Evolutionary conservation across 2,888 invertebrate species (phyloP).

Genomic region (Strigamia crassipes): DNA sequence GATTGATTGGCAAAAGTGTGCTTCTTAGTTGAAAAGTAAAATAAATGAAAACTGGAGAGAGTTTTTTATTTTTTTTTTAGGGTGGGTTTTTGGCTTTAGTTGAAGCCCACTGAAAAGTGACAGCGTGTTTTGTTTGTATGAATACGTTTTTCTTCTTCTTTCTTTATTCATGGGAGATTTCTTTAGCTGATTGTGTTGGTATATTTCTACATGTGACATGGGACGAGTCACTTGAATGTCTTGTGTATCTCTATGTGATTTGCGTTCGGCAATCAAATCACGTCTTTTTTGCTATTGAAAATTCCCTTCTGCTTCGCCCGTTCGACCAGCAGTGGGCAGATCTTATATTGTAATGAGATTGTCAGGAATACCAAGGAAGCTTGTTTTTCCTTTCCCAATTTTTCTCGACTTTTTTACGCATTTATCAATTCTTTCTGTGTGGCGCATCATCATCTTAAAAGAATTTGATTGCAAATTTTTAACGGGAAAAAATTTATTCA

Average conservation of each 20-base stretch:
- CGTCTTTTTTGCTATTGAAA: neutral
- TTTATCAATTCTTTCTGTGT: neutral
- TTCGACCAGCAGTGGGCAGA: slow-evolving; percentile 26
- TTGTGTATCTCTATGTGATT: slow-evolving; percentile 14
- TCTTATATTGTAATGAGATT: slow-evolving; percentile 17
- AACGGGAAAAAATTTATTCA: neutral
- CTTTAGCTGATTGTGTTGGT: slow-evolving; percentile 16
- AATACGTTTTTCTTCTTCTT: neutral
- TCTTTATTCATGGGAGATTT: neutral
- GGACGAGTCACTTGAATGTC: neutral
- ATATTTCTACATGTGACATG: neutral
- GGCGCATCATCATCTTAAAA: neutral
- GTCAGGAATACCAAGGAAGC: slow-evolving; percentile 2
- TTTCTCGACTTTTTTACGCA: neutral
- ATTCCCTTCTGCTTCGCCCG: slow-evolving; percentile 28
- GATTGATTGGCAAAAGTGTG: neutral
- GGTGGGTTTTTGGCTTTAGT: neutral
- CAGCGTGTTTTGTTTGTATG: slow-evolving; percentile 14
- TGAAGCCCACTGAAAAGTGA: neutral
- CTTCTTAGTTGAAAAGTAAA: slow-evolving; percentile 7
- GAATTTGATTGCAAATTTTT: slow-evolving; percentile 1
- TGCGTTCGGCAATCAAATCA: slow-evolving; percentile 38
- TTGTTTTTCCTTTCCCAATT: neutral
- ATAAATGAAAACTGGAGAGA: neutral
- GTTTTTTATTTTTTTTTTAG: neutral